phyloP scores from a whole-genome alignment of 2,113 vertebrate species.

The Numenius arquata region DNA sequence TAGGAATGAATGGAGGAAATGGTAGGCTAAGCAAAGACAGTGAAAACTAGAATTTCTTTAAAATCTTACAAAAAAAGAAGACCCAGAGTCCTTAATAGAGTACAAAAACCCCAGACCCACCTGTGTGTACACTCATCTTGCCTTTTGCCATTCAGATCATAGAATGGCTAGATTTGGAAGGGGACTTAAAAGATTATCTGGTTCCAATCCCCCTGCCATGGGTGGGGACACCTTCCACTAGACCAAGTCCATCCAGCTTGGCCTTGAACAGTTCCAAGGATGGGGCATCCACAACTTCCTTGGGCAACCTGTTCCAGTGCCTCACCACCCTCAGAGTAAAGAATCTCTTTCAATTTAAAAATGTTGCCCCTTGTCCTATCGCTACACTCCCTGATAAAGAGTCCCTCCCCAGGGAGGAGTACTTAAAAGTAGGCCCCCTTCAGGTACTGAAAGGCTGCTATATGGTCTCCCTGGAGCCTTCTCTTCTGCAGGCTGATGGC shows the following conservation, averaged over 20 bases:
- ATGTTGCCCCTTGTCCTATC: neutral
- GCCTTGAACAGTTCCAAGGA: neutral
- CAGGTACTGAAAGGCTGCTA: neutral
- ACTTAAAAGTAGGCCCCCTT: neutral
- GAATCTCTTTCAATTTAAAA: neutral
- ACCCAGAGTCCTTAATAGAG: neutral
- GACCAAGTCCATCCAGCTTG: neutral
- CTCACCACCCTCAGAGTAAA: neutral
- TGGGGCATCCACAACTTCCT: neutral
- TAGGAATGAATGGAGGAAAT: neutral
- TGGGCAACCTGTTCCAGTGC: neutral
- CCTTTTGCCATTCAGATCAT: neutral
- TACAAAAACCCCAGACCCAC: rapidly evolving
- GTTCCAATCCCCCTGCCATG: neutral
- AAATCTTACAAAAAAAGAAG: neutral
- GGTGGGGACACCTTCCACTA: neutral
- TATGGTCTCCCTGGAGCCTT: neutral
- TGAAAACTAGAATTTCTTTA: neutral
- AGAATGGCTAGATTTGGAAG: neutral
- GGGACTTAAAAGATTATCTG: neutral
- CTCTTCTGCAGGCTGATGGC: neutral
- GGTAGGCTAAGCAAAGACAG: neutral
- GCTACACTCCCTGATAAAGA: neutral
- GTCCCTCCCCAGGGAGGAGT: neutral
- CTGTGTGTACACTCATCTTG: neutral